Evolutionary conservation across 2,888 invertebrate species (phyloP).

Genomic region (Chouioia cunea): DNA sequence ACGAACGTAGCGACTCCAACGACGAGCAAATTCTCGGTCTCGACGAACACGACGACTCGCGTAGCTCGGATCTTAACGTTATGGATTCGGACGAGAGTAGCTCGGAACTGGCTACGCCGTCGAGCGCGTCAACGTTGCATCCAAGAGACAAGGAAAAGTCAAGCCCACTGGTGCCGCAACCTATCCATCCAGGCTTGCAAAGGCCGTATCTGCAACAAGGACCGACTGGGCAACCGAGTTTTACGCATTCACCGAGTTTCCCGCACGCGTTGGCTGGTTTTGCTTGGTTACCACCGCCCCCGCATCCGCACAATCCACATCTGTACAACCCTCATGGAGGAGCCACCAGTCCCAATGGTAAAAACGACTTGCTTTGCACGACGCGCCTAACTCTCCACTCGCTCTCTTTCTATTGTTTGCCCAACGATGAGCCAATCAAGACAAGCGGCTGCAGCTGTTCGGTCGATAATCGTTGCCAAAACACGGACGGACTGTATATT

Average conservation of each 20-base stretch:
- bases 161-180: conserved; percentile 77
- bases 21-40: conserved; percentile 19
- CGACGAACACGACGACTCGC: conserved; percentile 53
- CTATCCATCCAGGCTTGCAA: conserved; percentile 74
- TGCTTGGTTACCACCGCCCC: conserved; percentile 76
- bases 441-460: too few relatives aligned
- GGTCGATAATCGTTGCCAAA: too few relatives aligned
- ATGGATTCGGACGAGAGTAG: conserved; percentile 66
- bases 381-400: too few relatives aligned
- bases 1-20: conserved; percentile 61
- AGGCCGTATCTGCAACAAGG: conserved; percentile 69
- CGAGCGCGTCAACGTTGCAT: not conserved
- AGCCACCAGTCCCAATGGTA: conserved; percentile 66
- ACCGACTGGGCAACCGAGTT: too few relatives aligned
- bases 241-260: conserved; percentile 64
- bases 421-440: too few relatives aligned
- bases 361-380: conserved; percentile 42
- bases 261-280: conserved; percentile 73
- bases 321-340: conserved; percentile 65
- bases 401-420: too few relatives aligned
- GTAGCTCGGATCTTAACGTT: conserved; percentile 66
- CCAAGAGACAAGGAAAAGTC: conserved; percentile 63
- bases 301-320: conserved; percentile 72
- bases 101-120: conserved; percentile 57
- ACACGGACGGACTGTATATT: too few relatives aligned